Base-by-base conservation (phyloP, 2,888 invertebrate genomes). In the Neoitamus cyanurus region DNA sequence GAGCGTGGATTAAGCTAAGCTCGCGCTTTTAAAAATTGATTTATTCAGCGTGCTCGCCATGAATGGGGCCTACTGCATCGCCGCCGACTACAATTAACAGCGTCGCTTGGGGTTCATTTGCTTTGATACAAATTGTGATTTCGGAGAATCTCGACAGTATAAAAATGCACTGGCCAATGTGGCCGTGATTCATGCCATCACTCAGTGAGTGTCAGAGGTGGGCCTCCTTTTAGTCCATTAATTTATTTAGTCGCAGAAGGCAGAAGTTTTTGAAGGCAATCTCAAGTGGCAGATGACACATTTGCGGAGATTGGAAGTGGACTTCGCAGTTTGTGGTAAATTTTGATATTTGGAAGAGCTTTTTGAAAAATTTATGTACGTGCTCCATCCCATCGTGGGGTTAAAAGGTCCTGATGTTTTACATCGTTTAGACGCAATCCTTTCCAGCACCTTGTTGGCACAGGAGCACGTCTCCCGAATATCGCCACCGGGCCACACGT, bases 81-180 rank as follows among this genome's bases (percentile, higher is more conserved):
- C 31, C 6, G 30, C 13, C 20, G n/a, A n/a, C n/a, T n/a, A 34
- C 42, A 77, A 58, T 48, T 78, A 78, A 58, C 48, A 48, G 30
- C 78, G 28, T n/a, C 48, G 78, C 48, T 46, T 78, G 31, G 78
- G 78, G 25, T 30, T 78, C 78, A 78, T 48, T 78, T 78, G 25
- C 30, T 78, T 58, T 20, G 58, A 58, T 58, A 58, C 20, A 9
- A 20, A 58, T 58, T 58, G 15, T 20, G 2, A 15, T 58, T 58
- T 58, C 58, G 20, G 58, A 58, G 58, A 58, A 58, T 58, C 25
- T 6, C 25, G 58, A 58, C 58, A 9, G 20, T 3, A 20, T 20
- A 15, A 58, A 58, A 20, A 20, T 58, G 15, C 25, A 15, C 20
- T 58, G 58, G 58, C 15, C 58, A n/a, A 58, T 58, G 15, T 20